Percentiles rank a stretch among this genome's conserved stretches.
phyloP scores from a whole-genome alignment of 1,140 invertebrate species.

The Lethrus apterus region DNA sequence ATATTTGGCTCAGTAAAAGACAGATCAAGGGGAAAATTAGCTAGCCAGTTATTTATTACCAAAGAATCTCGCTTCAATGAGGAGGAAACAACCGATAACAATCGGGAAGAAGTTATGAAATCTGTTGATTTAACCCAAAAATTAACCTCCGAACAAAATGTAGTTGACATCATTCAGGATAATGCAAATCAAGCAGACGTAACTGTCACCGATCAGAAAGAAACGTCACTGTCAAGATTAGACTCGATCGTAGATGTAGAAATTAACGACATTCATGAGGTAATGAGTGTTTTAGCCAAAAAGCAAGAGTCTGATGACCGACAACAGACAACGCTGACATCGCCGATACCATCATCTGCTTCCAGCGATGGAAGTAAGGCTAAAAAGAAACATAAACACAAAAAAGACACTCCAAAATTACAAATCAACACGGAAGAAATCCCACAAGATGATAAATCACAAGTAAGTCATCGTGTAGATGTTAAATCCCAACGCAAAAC shows the following conservation, averaged over 20 bases:
- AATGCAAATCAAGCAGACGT: slow-evolving; percentile 2
- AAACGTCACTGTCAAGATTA: slow-evolving; percentile 9
- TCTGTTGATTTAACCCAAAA: background rate
- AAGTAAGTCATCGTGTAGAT: too few species aligned
- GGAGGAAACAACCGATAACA: background rate
- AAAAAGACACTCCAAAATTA: slow-evolving; percentile 2
- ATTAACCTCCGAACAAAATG: background rate
- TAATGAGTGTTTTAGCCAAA: slow-evolving; percentile 27
- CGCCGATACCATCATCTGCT: background rate
- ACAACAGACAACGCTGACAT: background rate
- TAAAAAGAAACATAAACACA: background rate
- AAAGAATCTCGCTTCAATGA: background rate
- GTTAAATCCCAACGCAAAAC: too few species aligned
- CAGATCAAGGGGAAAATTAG: slow-evolving; percentile 22
- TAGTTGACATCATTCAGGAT: background rate
- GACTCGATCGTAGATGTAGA: slow-evolving; percentile 35
- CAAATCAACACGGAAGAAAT: too few species aligned
- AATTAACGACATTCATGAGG: slow-evolving; percentile 33
- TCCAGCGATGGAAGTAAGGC: background rate
- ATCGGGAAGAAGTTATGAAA: background rate
- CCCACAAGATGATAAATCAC: too few species aligned
- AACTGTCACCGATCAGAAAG: background rate
- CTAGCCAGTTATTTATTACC: background rate
- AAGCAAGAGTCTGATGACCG: background rate
- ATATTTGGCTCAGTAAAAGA: slow-evolving; percentile 41